These are phyloP conservation scores for Gasteruption jaculator DNA, from an alignment of 2,888 invertebrate genomes.

Conservation along the genomic window DNA sequence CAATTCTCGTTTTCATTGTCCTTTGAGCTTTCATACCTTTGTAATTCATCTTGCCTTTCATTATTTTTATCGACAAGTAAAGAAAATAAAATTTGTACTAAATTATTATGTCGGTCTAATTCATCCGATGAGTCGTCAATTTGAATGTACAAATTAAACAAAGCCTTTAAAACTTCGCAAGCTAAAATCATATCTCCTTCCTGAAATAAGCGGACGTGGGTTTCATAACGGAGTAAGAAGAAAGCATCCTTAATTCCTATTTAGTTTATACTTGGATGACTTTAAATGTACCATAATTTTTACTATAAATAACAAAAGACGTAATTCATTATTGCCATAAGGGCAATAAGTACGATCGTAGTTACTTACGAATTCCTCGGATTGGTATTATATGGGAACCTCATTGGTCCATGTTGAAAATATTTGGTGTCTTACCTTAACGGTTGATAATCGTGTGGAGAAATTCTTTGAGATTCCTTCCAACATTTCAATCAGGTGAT, in stretches of 20 bases:
- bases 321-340: no score
- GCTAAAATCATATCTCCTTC: conserved; percentile 61
- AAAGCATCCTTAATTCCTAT: conserved; percentile 4
- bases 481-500: conserved; percentile 64
- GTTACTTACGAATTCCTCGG: no score
- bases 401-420: no score
- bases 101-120: conserved; percentile 66
- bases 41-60: conserved; percentile 64
- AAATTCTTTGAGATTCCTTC: conserved; percentile 44
- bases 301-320: no score
- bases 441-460: no score
- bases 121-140: conserved; percentile 60
- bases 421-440: no score
- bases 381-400: no score
- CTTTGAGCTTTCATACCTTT: no score
- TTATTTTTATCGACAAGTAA: conserved; percentile 61
- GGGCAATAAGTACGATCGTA: no score
- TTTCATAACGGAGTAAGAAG: no score
- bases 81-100: conserved; percentile 69
- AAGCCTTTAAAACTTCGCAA: conserved; percentile 72
- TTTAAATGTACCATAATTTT: no score
- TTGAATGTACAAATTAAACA: conserved; percentile 71
- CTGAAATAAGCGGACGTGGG: no score
- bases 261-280: neutral
- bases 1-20: neutral